Percentiles rank a stretch among this genome's conserved stretches.
These are phyloP conservation scores for Agrochola circellaris DNA, from an alignment of 2,888 invertebrate genomes.

Conservation along the genomic window DNA sequence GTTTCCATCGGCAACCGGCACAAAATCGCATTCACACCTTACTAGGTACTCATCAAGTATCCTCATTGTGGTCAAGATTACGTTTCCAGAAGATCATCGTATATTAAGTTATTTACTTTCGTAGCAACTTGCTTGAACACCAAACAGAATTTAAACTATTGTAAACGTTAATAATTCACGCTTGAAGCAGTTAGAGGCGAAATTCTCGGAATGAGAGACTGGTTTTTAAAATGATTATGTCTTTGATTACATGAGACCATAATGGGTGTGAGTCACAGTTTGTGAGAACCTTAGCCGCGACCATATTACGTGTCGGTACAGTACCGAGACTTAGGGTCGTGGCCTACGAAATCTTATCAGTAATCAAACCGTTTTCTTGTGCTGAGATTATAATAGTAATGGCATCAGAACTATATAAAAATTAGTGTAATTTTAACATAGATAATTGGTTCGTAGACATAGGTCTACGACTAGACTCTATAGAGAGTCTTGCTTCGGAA, in stretches of 20 bases:
- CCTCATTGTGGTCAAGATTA: constrained; percentile 83
- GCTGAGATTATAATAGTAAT: neutral
- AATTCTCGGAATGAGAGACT: constrained; percentile 72
- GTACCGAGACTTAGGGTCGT: constrained; percentile 15
- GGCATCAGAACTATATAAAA: neutral
- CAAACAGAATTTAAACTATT: constrained; percentile 64
- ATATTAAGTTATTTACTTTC: constrained; percentile 77
- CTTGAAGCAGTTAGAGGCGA: constrained; percentile 67
- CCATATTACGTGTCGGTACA: constrained; percentile 33
- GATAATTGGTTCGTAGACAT: neutral
- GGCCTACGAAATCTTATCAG: constrained; percentile 32
- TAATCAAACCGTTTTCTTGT: constrained; percentile 30
- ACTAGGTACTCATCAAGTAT: constrained; percentile 76
- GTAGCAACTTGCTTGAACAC: constrained; percentile 52
- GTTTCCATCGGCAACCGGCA: constrained; percentile 72
- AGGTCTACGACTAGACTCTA: too few relatives aligned
- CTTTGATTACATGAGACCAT: constrained; percentile 69
- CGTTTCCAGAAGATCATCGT: constrained; percentile 73
- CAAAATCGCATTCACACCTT: constrained; percentile 79
- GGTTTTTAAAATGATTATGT: constrained; percentile 70
- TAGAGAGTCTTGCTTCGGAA: neutral
- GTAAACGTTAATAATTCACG: constrained; percentile 71
- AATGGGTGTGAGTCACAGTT: constrained; percentile 72
- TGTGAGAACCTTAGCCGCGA: constrained; percentile 66
- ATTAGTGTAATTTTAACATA: neutral